These are phyloP conservation scores for Lutjanus erythropterus DNA, from an alignment of 2,113 vertebrate species.

Conservation along the genomic window DNA sequence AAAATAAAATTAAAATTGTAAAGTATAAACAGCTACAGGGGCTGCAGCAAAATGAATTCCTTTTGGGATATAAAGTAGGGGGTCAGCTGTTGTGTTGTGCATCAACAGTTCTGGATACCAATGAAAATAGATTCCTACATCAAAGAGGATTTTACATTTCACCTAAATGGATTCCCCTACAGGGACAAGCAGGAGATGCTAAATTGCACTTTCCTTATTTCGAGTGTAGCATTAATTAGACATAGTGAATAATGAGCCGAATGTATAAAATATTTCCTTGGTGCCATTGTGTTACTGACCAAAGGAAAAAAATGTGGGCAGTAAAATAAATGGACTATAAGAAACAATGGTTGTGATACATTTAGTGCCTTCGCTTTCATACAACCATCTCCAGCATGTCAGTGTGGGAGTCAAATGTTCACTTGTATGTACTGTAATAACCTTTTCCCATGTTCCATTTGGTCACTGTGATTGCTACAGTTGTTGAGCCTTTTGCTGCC, in stretches of 20 bases:
- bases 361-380: too few relatives aligned
- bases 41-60: slow-evolving; percentile 50
- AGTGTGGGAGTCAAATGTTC: background rate
- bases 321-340: slow-evolving; percentile 1
- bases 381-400: too few relatives aligned
- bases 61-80: slow-evolving; percentile 50
- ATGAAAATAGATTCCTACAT: slow-evolving; percentile 65
- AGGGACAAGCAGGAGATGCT: slow-evolving; percentile 58
- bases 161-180: slow-evolving; percentile 62
- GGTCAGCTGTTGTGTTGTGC: slow-evolving; percentile 59
- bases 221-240: slow-evolving; percentile 75
- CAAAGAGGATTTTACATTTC: slow-evolving; percentile 59
- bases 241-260: slow-evolving; percentile 74
- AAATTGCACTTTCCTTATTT: slow-evolving; percentile 72
- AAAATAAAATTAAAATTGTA: slow-evolving; percentile 36
- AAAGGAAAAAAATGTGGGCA: background rate
- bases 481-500: slow-evolving; percentile 12
- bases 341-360: background rate
- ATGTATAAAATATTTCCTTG: slow-evolving; percentile 72
- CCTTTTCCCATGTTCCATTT: slow-evolving; percentile 12
- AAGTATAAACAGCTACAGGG: slow-evolving; percentile 47
- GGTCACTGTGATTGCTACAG: slow-evolving; percentile 6
- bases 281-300: slow-evolving; percentile 59
- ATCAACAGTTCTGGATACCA: slow-evolving; percentile 52
- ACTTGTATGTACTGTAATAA: slow-evolving; percentile 1